These are phyloP conservation scores for Callaeas wilsoni DNA, from an alignment of 2,113 vertebrate genomes.

Conservation along the genomic window DNA sequence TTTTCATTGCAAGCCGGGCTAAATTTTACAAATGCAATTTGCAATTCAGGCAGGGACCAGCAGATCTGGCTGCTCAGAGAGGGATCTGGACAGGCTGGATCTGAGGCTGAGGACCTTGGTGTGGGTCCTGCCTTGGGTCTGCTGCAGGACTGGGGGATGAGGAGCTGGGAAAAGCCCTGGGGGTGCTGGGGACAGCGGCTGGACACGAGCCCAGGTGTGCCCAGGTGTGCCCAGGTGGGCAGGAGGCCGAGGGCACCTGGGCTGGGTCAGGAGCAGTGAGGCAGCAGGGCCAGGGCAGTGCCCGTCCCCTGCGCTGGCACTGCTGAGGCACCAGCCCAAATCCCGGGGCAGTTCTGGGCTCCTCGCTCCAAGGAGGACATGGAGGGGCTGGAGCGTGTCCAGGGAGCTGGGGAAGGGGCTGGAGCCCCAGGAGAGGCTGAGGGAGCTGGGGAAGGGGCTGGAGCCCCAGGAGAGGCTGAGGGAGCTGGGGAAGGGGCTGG, in stretches of 20 bases:
- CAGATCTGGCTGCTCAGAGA: neutral
- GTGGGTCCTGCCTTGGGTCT: neutral
- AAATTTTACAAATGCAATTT: neutral
- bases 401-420: too few species aligned
- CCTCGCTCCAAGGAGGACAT: neutral
- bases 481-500: too few species aligned
- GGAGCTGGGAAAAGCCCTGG: neutral
- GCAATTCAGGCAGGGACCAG: neutral
- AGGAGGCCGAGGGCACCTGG: neutral
- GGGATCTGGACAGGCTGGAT: neutral
- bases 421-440: too few species aligned
- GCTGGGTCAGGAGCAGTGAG: neutral
- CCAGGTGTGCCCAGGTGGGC: neutral
- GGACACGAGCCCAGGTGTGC: neutral
- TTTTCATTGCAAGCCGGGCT: neutral
- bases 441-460: too few species aligned
- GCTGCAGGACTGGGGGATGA: neutral
- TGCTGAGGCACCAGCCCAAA: neutral
- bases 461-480: too few species aligned
- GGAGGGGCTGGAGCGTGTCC: neutral
- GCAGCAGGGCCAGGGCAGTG: neutral
- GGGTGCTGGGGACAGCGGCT: neutral
- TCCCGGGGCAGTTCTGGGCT: neutral
- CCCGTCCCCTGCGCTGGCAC: neutral
- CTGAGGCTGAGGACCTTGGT: rapidly evolving